Percentiles rank a stretch among this genome's conserved stretches.
Conservation (phyloP, 2,113 vertebrate species). For the Lanius ludovicianus region DNA sequence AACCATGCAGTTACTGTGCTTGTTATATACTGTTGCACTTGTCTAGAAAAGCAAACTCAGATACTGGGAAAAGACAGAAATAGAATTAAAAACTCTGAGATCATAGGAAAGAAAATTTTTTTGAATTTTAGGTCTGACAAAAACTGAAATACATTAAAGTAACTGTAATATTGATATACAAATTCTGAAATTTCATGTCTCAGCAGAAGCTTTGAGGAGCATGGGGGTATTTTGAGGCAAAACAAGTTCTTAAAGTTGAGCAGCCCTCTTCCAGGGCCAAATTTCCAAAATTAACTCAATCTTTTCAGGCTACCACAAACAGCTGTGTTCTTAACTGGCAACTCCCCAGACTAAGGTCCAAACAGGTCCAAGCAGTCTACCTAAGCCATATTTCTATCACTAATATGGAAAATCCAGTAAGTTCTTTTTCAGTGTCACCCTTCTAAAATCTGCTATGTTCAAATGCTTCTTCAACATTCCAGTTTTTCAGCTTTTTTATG, state of each 20-base stretch:
- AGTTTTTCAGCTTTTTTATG: background rate
- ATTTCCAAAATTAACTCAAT: background rate
- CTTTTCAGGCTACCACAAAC: background rate
- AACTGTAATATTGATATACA: background rate
- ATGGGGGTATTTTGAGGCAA: background rate
- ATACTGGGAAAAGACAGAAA: background rate
- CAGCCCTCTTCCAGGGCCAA: background rate
- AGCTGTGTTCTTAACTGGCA: background rate
- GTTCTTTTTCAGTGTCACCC: background rate
- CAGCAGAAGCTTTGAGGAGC: background rate
- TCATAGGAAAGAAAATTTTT: background rate
- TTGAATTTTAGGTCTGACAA: background rate
- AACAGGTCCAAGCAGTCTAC: background rate
- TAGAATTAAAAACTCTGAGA: background rate
- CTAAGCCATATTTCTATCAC: background rate
- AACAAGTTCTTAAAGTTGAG: background rate
- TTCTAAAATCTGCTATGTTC: background rate
- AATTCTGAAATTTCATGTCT: background rate
- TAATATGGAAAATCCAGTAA: background rate
- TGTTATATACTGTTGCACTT: background rate
- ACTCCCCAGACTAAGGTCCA: background rate
- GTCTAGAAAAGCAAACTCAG: constrained; percentile 1
- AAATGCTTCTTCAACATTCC: background rate
- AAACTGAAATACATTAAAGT: background rate
- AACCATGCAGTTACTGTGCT: background rate